Evolutionary conservation across 2,797 vertebrate species (phyloP), one percentile per base, ranked within the genome.

Genomic region (Poeciliopsis paucimaculata): DNA sequence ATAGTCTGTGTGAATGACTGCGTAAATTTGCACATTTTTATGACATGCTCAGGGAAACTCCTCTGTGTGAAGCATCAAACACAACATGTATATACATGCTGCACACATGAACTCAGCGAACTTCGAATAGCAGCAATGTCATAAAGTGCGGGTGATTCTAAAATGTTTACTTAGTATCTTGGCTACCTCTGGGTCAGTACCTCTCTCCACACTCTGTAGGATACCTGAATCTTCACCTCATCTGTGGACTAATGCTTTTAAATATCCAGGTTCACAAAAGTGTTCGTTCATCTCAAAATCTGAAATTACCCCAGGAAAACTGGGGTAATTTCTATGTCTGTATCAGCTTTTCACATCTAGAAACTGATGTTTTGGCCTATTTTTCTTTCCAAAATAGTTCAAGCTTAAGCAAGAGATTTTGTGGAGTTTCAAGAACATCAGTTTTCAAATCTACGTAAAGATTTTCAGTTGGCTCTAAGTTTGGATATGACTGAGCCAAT

Each of bases 31-130:
- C 80, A 86, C 80, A 82, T 84, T 77, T 64, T 79, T 81, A 75
- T 81, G 43, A 76, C 57, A 73, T 36, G 43, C 73, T 70, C 62
- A 73, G 77, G 28, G 81, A 76, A 78, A 84, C 79, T 81, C 75
- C 71, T 77, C 71, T 26, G 75, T 83, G 78, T 34, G 39, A 72
- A 45, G 74, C 73, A 0, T 76, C 41, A 80, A 84, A 82, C 64
- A 77, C 82, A 79, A 71, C 86, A 81, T 51, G 80, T 76, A 78
- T 15, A 45, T 83, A 41, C 81, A 80, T 5, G 53, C 66, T 83
- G 77, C 75, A 77, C 51, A 72, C 66, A 80, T 86, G 84, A 77
- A 83, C 89, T 86, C 84, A 73, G 66, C 91, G 86, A 93, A 88
- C 90, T 62, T 36, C 26, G 28, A 20, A 72, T 49, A 75, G 82